These are phyloP conservation scores for Drosophila algonquin DNA, from an alignment of 2,888 invertebrate genomes.

Conservation along the genomic window DNA sequence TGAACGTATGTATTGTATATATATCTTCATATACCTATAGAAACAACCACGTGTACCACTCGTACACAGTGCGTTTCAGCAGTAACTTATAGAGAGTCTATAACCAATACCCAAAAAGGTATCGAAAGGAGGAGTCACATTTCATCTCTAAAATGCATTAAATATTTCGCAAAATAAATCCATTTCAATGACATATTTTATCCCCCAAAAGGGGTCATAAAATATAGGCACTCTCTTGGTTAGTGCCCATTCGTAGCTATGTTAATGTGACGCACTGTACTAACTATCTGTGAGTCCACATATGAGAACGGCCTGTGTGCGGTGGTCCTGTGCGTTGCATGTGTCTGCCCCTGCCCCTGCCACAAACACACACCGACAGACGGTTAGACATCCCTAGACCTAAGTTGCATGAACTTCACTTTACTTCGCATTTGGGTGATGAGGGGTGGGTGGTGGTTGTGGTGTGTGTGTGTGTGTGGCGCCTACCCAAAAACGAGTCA, in stretches of 20 bases:
- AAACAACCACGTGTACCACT: not conserved
- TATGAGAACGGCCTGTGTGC: not conserved
- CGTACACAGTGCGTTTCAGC: not conserved
- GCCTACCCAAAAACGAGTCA: constrained; percentile 27
- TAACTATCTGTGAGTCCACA: not conserved
- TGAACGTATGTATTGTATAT: not conserved
- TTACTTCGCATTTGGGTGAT: constrained; percentile 34
- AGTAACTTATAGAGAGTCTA: not conserved
- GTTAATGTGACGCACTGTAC: not conserved
- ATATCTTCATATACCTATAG: not conserved
- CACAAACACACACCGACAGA: constrained; percentile 13
- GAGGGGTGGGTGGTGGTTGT: not conserved
- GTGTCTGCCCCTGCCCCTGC: constrained; percentile 5
- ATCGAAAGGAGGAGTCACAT: no score
- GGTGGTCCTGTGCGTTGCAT: constrained; percentile 2
- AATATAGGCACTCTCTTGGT: no score
- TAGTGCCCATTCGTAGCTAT: no score
- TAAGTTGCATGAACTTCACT: constrained; percentile 46
- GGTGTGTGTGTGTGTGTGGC: not conserved
- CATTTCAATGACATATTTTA: no score
- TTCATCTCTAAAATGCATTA: no score
- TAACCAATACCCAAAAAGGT: no score
- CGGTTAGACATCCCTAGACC: constrained; percentile 40
- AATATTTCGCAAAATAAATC: no score
- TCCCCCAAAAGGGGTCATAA: no score